Base-by-base conservation (phyloP, 2,797 vertebrate species). In the Catamblyrhynchus diadema region DNA sequence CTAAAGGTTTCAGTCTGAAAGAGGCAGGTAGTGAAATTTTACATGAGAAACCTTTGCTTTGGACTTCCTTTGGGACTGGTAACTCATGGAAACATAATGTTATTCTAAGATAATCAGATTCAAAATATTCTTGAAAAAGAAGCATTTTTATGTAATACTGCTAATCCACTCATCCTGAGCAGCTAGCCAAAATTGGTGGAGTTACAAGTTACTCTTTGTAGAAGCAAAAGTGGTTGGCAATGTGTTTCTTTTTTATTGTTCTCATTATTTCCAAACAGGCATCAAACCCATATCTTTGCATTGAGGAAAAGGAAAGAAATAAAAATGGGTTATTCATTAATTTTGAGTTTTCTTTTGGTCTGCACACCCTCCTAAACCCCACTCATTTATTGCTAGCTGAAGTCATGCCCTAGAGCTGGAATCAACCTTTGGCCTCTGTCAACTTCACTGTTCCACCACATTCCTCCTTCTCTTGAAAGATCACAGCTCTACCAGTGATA, bases 291-390 rank as follows among this genome's bases (percentile, higher is more conserved):
- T 82, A 73, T 56, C 14, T 85, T 86, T 83, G 45, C 25, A 57
- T 8, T 50, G 53, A 71, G 28, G 15, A 59, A 82, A 27, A 84
- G 2, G 6, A 73, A 89, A 82, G 7, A 80, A 86, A 64, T 12
- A 53, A 83, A 91, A 67, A 45, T 7, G 50, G 10, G 25, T 83
- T 80, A 51, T 61, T 72, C 7, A 59, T 56, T 33, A 20, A 56
- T 56, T 91, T 41, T 37, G 6, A 70, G 25, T 35, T 90, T 78
- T 81, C 4, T 32, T 86, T 71, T 45, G 24, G 23, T n/a, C 25
- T 94, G 16, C 18, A 23, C 0, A 0, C 2, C 3, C 9, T 4
- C 1, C 4, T 18, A 27, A 71, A 77, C 8, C 8, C 4, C 16
- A 28, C 48, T 67, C 3, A 42, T 80, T 56, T 62, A 3, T 35